Conservation (phyloP, 2,888 invertebrate genomes). For the Timema cristinae region DNA sequence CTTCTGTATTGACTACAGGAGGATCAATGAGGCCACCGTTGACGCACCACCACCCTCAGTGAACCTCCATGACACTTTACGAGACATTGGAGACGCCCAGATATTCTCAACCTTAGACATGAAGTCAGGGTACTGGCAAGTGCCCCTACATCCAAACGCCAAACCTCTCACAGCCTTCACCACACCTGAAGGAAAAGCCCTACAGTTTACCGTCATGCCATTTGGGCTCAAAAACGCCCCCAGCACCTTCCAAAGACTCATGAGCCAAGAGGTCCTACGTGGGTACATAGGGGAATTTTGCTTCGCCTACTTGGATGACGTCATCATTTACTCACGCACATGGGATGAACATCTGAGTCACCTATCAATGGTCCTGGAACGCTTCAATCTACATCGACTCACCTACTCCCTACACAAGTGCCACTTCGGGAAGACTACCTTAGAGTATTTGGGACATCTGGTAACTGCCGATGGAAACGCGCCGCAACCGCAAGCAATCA, state of each 20-base stretch:
- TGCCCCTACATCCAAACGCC: not conserved
- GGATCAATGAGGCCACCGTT: too few relatives aligned
- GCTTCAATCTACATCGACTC: not conserved
- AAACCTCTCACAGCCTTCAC: not conserved
- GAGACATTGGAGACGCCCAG: too few relatives aligned
- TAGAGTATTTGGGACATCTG: not conserved
- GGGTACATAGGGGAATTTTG: not conserved
- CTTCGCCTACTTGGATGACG: not conserved
- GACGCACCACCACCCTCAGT: too few relatives aligned
- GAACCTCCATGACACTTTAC: too few relatives aligned
- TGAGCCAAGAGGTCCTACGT: not conserved
- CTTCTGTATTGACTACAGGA: too few relatives aligned
- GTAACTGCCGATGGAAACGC: too few relatives aligned
- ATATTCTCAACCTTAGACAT: too few relatives aligned
- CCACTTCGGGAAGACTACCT: not conserved
- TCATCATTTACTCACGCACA: not conserved
- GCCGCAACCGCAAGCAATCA: too few relatives aligned
- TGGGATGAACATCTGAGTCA: not conserved
- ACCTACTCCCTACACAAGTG: not conserved
- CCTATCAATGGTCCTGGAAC: not conserved
- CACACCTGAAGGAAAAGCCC: not conserved
- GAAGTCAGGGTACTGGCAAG: not conserved
- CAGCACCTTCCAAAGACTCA: not conserved
- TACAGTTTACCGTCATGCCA: constrained; percentile 30
- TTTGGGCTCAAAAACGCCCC: constrained; percentile 5